These are phyloP conservation scores for Drosophila dunni DNA, from an alignment of 1,140 invertebrate species.

Conservation along the genomic window DNA sequence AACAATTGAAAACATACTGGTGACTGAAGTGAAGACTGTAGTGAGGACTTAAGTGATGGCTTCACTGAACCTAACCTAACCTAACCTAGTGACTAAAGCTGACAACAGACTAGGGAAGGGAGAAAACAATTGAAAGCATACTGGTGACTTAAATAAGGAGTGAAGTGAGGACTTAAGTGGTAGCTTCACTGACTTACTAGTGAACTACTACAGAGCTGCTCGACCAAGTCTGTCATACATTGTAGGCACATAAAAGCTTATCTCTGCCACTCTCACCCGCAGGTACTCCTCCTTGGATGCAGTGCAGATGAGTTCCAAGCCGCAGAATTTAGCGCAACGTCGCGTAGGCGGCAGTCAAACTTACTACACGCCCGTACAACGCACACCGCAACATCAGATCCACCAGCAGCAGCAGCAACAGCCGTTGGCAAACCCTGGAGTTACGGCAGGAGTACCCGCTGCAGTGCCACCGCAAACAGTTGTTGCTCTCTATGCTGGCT, in stretches of 20 bases:
- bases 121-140: too few relatives aligned
- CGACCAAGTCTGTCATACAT: too few relatives aligned
- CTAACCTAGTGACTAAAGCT: too few relatives aligned
- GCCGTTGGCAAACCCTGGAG: conserved; percentile 46
- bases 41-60: too few relatives aligned
- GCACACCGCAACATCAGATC: conserved; percentile 69
- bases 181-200: too few relatives aligned
- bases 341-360: conserved; percentile 67
- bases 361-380: conserved; percentile 70
- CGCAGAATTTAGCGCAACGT: conserved; percentile 55
- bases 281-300: conserved; percentile 39
- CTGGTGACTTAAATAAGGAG: too few relatives aligned
- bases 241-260: not conserved
- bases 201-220: too few relatives aligned
- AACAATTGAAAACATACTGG: too few relatives aligned
- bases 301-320: conserved; percentile 26
- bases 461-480: conserved; percentile 84
- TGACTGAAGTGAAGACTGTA: too few relatives aligned
- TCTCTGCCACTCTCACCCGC: not conserved
- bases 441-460: conserved; percentile 39
- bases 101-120: too few relatives aligned
- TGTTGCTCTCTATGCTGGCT: conserved; percentile 70
- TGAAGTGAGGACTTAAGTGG: too few relatives aligned
- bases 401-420: conserved; percentile 54
- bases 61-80: too few relatives aligned